A percentile compares a stretch with the other conserved stretches of the same genome.
phyloP scores from a whole-genome alignment of 1,140 invertebrate genomes.

The Panagrolaimus sp. region DNA sequence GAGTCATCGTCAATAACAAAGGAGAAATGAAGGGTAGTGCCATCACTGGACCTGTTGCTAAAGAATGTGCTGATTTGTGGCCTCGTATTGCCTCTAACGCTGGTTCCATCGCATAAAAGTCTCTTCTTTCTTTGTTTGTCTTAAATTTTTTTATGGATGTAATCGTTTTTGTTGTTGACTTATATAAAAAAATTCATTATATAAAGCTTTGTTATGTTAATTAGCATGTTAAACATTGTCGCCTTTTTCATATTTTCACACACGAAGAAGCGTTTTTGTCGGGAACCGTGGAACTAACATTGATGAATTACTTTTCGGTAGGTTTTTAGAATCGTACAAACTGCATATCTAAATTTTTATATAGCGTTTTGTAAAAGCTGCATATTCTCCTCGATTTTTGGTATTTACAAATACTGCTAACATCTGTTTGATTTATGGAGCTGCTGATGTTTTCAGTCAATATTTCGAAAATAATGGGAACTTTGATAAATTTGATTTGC shows the following conservation, averaged over 20 bases:
- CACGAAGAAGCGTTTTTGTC: no score
- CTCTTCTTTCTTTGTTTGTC: slow-evolving; percentile 3
- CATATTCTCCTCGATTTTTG: neutral
- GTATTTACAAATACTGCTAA: slow-evolving; percentile 9
- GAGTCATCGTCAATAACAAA: slow-evolving; percentile 99
- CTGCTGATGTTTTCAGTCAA: neutral
- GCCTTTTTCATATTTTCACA: no score
- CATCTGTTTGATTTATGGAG: neutral
- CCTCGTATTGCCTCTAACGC: slow-evolving; percentile 98
- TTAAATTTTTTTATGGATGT: slow-evolving; percentile 7
- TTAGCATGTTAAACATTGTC: neutral
- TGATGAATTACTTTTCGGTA: no score
- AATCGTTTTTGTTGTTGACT: slow-evolving; percentile 20
- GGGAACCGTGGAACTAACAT: no score
- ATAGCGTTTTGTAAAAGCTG: neutral
- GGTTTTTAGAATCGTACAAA: no score
- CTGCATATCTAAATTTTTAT: neutral
- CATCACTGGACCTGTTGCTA: slow-evolving; percentile 96
- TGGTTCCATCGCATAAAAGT: slow-evolving; percentile 79
- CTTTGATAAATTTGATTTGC: neutral
- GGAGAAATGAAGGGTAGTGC: slow-evolving; percentile 99
- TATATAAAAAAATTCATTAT: slow-evolving; percentile 12
- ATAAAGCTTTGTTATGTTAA: neutral
- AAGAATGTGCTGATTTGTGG: slow-evolving; percentile 99
- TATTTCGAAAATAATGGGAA: slow-evolving; percentile 2